Conservation (phyloP, 2,113 vertebrate genomes). For the Nannospalax galili region DNA sequence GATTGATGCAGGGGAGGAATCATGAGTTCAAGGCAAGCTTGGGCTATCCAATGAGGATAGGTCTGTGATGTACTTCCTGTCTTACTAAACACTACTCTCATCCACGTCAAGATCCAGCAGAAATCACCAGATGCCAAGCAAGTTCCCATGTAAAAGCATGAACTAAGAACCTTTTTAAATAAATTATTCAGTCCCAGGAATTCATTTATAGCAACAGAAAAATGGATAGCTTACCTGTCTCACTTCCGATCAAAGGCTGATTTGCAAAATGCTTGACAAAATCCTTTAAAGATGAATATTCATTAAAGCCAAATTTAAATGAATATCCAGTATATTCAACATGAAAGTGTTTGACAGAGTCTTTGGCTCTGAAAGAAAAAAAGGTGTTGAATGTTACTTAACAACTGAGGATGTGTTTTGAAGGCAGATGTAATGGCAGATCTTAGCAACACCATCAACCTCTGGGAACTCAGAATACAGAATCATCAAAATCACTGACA, state of each 20-base stretch:
- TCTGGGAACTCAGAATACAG: background rate
- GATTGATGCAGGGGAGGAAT: too few relatives aligned
- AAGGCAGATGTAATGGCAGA: background rate
- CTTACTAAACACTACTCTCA: background rate
- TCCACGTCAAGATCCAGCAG: background rate
- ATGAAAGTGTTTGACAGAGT: constrained; percentile 98
- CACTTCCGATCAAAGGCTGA: constrained; percentile 96
- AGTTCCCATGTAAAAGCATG: background rate
- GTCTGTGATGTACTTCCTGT: background rate
- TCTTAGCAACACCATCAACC: background rate
- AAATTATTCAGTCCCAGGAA: background rate
- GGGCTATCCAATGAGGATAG: background rate
- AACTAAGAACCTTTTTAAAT: background rate
- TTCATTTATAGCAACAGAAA: background rate
- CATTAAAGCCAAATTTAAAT: constrained; percentile 96
- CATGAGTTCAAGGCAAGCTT: background rate
- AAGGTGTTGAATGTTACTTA: constrained; percentile 5
- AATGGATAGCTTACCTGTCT: constrained; percentile 90
- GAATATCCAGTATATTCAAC: constrained; percentile 87
- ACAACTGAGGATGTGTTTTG: background rate
- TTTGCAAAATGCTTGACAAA: constrained; percentile 96
- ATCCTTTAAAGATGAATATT: constrained; percentile 91
- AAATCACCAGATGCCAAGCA: background rate
- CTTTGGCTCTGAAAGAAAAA: constrained; percentile 90
- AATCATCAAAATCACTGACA: background rate